A percentile compares a stretch with the other conserved stretches of the same genome.
Evolutionary conservation across 2,888 invertebrate genomes (phyloP).

Genomic region (Mythimna albipuncta): DNA sequence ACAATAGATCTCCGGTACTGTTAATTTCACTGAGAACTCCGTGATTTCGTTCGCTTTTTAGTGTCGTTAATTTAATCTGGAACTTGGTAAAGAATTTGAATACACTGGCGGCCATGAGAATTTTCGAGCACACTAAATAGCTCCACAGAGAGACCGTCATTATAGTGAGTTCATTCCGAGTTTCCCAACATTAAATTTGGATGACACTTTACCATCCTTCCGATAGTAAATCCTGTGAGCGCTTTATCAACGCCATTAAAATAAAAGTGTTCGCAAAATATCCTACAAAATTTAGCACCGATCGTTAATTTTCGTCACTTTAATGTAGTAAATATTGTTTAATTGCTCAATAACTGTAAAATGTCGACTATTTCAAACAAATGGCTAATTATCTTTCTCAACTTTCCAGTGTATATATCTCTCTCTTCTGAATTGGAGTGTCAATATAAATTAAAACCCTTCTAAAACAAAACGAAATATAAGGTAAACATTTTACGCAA

Average conservation of each 20-base stretch:
- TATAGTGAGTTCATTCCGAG: conserved; percentile 81
- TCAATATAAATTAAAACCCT: conserved; percentile 45
- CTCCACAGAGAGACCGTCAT: conserved; percentile 80
- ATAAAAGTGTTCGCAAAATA: conserved; percentile 73
- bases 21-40: conserved; percentile 80
- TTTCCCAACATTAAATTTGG: conserved; percentile 80
- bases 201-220: conserved; percentile 80
- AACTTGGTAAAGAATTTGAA: conserved; percentile 80
- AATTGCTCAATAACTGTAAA: conserved; percentile 38
- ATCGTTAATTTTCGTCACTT: conserved; percentile 62
- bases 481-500: conserved; percentile 29
- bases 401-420: conserved; percentile 30
- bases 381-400: conserved; percentile 40
- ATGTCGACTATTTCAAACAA: conserved; percentile 40
- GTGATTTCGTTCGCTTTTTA: conserved; percentile 82
- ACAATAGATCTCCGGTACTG: conserved; percentile 81
- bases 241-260: conserved; percentile 69
- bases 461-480: conserved; percentile 36
- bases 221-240: conserved; percentile 79
- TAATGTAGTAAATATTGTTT: conserved; percentile 47
- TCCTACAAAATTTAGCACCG: conserved; percentile 57
- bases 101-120: conserved; percentile 79
- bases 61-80: conserved; percentile 82
- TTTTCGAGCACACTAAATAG: conserved; percentile 83
- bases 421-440: conserved; percentile 31